These are phyloP conservation scores for Spodoptera littoralis DNA, from an alignment of 2,888 invertebrate genomes.

Conservation along the genomic window DNA sequence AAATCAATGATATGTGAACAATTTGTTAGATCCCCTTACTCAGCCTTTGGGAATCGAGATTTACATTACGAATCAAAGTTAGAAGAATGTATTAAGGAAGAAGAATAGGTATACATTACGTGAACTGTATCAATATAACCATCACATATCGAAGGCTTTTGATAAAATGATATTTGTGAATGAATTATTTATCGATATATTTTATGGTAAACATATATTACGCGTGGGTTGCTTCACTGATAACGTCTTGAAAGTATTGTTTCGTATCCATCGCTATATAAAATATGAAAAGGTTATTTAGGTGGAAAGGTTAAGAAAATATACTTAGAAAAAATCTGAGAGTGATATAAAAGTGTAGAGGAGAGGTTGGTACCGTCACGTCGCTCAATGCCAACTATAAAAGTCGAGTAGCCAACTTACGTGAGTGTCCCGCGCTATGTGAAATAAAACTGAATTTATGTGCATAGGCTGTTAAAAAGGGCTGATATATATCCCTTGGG, in stretches of 20 bases:
- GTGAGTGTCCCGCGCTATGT: slow-evolving; percentile 43
- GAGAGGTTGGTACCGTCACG: slow-evolving; percentile 34
- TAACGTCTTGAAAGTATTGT: neutral
- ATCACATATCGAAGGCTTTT: no score
- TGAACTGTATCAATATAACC: neutral
- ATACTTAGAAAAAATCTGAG: slow-evolving; percentile 23
- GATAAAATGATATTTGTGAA: neutral
- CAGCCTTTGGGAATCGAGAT: slow-evolving; percentile 4
- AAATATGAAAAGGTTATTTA: neutral
- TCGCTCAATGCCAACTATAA: slow-evolving; percentile 53
- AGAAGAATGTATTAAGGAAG: neutral
- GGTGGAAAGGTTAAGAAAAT: neutral
- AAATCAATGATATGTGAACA: slow-evolving; percentile 52
- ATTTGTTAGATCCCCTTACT: slow-evolving; percentile 31
- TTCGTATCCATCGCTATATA: neutral
- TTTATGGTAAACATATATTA: neutral
- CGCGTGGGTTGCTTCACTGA: neutral
- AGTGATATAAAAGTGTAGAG: slow-evolving; percentile 16
- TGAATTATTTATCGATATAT: neutral
- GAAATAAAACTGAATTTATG: slow-evolving; percentile 53
- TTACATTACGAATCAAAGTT: neutral
- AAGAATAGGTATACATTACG: neutral
- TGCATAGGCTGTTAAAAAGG: slow-evolving; percentile 55
- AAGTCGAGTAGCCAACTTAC: slow-evolving; percentile 43
- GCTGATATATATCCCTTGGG: slow-evolving; percentile 43